Percentiles rank a stretch among this genome's conserved stretches.
Evolutionary conservation across 2,797 vertebrate species (phyloP).

Genomic region (Menidia menidia): DNA sequence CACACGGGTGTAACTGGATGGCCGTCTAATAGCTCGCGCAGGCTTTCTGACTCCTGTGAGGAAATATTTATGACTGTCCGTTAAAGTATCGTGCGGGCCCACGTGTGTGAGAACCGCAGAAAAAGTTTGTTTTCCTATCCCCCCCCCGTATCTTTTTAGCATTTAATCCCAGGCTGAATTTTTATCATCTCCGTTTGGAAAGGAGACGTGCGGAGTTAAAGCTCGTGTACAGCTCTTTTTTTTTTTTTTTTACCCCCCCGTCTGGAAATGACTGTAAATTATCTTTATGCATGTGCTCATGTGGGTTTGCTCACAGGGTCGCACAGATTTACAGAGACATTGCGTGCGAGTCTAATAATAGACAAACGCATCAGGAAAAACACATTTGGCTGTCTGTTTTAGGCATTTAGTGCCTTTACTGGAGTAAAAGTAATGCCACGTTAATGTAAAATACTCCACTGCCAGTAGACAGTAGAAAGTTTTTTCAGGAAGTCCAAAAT

Average conservation of each 20-base stretch:
- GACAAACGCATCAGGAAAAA: not conserved
- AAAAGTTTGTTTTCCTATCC: slow-evolving; percentile 24
- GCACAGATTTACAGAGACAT: slow-evolving; percentile 1
- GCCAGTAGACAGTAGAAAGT: not conserved
- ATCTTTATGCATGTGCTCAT: slow-evolving; percentile 4
- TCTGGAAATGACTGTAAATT: slow-evolving; percentile 37
- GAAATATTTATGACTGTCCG: slow-evolving; percentile 61
- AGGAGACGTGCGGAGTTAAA: not conserved
- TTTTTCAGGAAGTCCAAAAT: not conserved
- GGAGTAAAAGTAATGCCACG: not conserved
- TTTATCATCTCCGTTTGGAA: not conserved
- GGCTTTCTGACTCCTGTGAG: slow-evolving; percentile 67
- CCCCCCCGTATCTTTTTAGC: slow-evolving; percentile 6
- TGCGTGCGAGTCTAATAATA: slow-evolving; percentile 13
- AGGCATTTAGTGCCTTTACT: not conserved
- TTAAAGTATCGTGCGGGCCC: slow-evolving; percentile 47
- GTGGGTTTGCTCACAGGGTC: slow-evolving; percentile 12
- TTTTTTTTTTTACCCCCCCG: not conserved
- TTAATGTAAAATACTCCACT: not conserved
- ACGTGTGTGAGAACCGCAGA: not conserved
- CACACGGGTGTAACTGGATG: slow-evolving; percentile 75
- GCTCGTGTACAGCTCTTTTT: not conserved
- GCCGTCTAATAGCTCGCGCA: slow-evolving; percentile 54
- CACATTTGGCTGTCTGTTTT: not conserved
- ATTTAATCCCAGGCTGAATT: not conserved